Evolutionary conservation across 2,888 invertebrate species (phyloP).

Genomic region (Crossocerus cetratus): DNA sequence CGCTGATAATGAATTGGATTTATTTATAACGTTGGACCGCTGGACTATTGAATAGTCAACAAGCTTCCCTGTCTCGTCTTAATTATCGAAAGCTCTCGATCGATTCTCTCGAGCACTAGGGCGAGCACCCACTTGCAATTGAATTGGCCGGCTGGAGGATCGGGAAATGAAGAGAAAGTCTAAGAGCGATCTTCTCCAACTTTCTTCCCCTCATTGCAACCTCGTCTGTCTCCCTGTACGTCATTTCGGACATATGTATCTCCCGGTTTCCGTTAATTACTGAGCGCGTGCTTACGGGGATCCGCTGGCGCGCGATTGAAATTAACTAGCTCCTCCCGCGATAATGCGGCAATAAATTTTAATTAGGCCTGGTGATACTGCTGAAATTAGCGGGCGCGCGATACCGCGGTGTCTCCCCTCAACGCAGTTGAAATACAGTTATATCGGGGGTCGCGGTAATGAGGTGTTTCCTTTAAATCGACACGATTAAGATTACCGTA

Average conservation of each 20-base stretch:
- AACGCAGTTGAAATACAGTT: constrained; percentile 36
- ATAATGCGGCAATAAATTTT: constrained; percentile 37
- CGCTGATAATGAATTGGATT: constrained; percentile 54
- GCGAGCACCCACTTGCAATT: constrained; percentile 27
- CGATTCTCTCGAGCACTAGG: constrained; percentile 11
- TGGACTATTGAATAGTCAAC: constrained; percentile 21
- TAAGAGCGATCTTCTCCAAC: too few relatives aligned
- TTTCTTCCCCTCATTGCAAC: too few relatives aligned
- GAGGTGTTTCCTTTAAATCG: constrained; percentile 24
- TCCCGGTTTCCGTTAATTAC: constrained; percentile 10
- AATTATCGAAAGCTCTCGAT: constrained; percentile 42
- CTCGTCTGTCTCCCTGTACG: too few relatives aligned
- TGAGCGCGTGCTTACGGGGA: neutral
- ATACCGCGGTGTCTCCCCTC: constrained; percentile 11
- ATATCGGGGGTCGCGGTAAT: constrained; percentile 4
- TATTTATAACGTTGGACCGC: constrained; percentile 39
- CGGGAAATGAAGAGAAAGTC: neutral
- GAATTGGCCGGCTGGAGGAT: neutral
- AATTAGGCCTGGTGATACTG: constrained; percentile 32
- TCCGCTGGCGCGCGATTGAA: constrained; percentile 19
- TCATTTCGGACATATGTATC: too few relatives aligned
- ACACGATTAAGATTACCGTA: constrained; percentile 5
- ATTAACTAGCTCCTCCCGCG: constrained; percentile 20
- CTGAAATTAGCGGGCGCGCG: constrained; percentile 17
- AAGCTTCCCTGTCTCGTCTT: constrained; percentile 47